Conservation (phyloP, 2,797 vertebrate genomes). For the Lacerta viridis region DNA sequence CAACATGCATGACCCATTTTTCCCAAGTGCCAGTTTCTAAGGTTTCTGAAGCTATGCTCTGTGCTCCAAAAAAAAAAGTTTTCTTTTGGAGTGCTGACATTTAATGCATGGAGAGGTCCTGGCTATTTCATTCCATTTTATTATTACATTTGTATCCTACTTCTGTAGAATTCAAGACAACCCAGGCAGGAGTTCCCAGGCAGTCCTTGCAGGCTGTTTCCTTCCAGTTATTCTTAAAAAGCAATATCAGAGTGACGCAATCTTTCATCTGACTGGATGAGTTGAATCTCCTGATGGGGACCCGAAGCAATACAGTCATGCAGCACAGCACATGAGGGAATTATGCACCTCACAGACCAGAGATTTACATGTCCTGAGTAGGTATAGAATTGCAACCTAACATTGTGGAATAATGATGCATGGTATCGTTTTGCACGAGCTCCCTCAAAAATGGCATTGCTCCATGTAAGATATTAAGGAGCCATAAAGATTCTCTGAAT, state of each 20-base stretch:
- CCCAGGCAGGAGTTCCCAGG: neutral
- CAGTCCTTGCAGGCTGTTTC: neutral
- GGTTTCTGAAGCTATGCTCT: neutral
- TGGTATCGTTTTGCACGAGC: neutral
- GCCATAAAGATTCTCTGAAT: neutral
- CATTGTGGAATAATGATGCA: no score
- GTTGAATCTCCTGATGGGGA: constrained; percentile 4
- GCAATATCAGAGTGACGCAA: neutral
- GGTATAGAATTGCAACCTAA: neutral
- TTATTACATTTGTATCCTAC: neutral
- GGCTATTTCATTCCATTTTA: neutral
- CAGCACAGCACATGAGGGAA: neutral
- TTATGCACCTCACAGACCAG: neutral
- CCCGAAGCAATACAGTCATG: neutral
- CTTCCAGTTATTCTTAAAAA: neutral
- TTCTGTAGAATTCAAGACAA: neutral
- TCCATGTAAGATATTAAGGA: neutral
- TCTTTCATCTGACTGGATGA: neutral
- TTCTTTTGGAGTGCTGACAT: neutral
- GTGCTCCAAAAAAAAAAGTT: neutral
- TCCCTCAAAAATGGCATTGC: neutral
- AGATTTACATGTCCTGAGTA: neutral
- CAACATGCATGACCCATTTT: no score
- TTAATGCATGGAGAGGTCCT: neutral
- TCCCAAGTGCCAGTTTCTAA: neutral